These are phyloP conservation scores for Exaiptasia diaphana DNA, from an alignment of 64 coral and sea anemone species.

Conservation along the genomic window DNA sequence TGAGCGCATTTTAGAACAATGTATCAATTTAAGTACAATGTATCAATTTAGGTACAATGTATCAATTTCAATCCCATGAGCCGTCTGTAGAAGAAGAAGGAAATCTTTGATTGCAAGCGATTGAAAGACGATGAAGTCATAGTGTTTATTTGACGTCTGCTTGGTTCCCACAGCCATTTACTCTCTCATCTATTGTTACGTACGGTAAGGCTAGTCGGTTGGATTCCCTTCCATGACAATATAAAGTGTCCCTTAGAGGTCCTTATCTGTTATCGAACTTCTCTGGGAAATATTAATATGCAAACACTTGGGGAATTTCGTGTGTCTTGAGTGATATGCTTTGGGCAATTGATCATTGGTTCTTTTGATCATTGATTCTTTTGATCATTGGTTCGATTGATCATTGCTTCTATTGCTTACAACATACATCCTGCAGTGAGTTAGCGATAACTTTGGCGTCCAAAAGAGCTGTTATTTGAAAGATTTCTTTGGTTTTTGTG, in stretches of 20 bases:
- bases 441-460: too few relatives aligned
- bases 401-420: background rate
- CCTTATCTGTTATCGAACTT: constrained; percentile 60
- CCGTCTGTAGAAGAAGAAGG: too few relatives aligned
- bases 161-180: constrained; percentile 16
- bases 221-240: constrained; percentile 12
- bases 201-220: background rate
- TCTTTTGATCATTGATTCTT: constrained; percentile 4
- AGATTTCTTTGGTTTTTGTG: too few relatives aligned
- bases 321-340: background rate
- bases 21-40: too few relatives aligned
- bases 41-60: too few relatives aligned
- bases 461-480: too few relatives aligned
- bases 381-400: background rate
- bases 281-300: constrained; percentile 75
- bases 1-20: too few relatives aligned
- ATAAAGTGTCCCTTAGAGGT: constrained; percentile 33
- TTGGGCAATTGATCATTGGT: background rate
- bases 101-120: background rate
- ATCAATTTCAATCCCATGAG: too few relatives aligned
- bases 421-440: background rate
- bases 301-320: constrained; percentile 50
- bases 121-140: background rate
- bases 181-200: constrained; percentile 7
- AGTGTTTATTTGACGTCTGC: constrained; percentile 30